phyloP scores from a whole-genome alignment of 1,140 invertebrate genomes.

The Panulirus ornatus region DNA sequence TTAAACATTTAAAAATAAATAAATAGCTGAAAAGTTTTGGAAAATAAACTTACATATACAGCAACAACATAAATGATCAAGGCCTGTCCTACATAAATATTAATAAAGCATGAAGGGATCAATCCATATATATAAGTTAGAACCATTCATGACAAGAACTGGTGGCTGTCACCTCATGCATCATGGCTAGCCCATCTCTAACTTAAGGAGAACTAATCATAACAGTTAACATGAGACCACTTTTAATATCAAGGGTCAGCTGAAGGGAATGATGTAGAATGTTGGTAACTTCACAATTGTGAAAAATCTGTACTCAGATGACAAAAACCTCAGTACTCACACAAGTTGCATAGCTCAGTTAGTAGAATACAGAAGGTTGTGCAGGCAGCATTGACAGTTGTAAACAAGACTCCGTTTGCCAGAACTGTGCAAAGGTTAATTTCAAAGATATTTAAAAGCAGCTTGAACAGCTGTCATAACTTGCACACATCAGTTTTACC shows the following conservation, averaged over 20 bases:
- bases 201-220: conserved; percentile 36
- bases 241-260: conserved; percentile 41
- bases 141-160: conserved; percentile 54
- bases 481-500: no score
- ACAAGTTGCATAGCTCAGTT: background rate
- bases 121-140: background rate
- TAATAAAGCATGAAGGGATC: conserved; percentile 6
- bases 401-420: background rate
- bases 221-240: conserved; percentile 13
- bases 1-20: conserved; percentile 54
- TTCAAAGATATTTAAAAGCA: no score
- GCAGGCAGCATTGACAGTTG: background rate
- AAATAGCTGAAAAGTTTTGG: conserved; percentile 27
- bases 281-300: background rate
- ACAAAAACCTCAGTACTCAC: no score
- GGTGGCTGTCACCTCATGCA: conserved; percentile 63
- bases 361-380: background rate
- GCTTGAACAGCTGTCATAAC: no score
- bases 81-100: background rate
- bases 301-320: background rate
- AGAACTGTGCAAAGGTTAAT: no score
- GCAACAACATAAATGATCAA: conserved; percentile 23
- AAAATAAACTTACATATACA: conserved; percentile 47
- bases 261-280: conserved; percentile 45
- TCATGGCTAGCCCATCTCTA: conserved; percentile 30